Conservation (phyloP, 2,113 vertebrate species). For the Charadrius vociferus region DNA sequence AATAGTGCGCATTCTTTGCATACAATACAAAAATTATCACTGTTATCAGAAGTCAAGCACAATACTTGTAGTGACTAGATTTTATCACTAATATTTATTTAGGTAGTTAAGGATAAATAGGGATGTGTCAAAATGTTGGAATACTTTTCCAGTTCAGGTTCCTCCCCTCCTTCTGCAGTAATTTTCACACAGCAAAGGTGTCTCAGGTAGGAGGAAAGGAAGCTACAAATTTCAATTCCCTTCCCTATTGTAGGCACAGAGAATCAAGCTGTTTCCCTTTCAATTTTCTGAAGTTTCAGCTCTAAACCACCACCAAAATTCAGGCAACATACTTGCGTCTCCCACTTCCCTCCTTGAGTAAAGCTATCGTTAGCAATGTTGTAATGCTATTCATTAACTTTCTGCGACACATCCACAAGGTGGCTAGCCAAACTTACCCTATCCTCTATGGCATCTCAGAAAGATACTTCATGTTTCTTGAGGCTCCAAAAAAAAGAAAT, state of each 20-base stretch:
- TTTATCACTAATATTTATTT: not conserved
- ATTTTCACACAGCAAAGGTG: not conserved
- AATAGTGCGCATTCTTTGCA: not conserved
- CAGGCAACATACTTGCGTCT: not conserved
- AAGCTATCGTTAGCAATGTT: not conserved
- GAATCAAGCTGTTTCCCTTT: not conserved
- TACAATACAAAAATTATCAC: not conserved
- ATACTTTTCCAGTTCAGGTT: not conserved
- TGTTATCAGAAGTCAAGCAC: not conserved
- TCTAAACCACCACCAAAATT: not conserved
- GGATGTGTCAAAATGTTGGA: not conserved
- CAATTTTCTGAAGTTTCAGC: not conserved
- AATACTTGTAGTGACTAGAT: not conserved
- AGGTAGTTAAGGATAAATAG: not conserved
- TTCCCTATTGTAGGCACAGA: not conserved
- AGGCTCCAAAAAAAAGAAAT: not conserved
- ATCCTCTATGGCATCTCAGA: not conserved
- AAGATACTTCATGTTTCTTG: not conserved
- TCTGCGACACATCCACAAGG: rapidly evolving
- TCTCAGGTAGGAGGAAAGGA: not conserved
- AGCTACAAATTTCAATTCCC: not conserved
- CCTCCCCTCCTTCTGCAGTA: not conserved
- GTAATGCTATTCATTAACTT: not conserved
- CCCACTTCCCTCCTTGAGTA: not conserved
- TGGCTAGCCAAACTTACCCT: not conserved